Conservation (phyloP, 2,888 invertebrate genomes). For the Octodonta nipae region DNA sequence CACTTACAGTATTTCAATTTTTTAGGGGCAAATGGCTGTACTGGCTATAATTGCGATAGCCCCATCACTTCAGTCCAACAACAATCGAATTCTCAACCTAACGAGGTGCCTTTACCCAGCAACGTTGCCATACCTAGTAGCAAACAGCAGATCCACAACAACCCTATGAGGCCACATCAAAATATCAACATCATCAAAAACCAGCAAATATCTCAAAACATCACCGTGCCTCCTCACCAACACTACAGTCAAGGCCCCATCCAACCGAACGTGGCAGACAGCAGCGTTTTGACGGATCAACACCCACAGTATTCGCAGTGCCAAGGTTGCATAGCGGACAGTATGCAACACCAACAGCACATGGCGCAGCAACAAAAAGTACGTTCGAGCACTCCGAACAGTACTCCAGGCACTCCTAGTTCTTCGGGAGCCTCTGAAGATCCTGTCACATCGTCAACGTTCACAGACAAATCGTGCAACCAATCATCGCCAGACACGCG, state of each 20-base stretch:
- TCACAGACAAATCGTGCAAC: constrained; percentile 41
- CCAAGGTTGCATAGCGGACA: constrained; percentile 42
- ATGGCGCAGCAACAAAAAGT: constrained; percentile 24
- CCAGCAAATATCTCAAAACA: constrained; percentile 17
- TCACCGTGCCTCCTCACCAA: constrained; percentile 15
- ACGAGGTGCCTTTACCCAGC: constrained; percentile 35
- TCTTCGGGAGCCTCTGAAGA: constrained; percentile 40
- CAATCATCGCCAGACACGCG: constrained; percentile 47
- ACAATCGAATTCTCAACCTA: constrained; percentile 25
- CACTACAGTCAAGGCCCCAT: constrained; percentile 15
- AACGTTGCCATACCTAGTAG: constrained; percentile 27
- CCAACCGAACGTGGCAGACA: constrained; percentile 23
- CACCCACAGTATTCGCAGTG: constrained; percentile 36
- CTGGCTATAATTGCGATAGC: constrained; percentile 29
- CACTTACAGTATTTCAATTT: no score
- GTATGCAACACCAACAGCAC: constrained; percentile 32
- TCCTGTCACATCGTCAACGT: constrained; percentile 59
- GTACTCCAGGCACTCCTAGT: constrained; percentile 42
- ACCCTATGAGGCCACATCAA: constrained; percentile 14
- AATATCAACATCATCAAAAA: constrained; percentile 21
- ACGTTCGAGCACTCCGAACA: no score
- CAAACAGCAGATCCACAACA: constrained; percentile 21
- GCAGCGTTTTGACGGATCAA: constrained; percentile 21
- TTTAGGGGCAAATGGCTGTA: constrained; percentile 26
- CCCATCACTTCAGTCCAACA: constrained; percentile 23